Evolutionary conservation across 2,113 vertebrate species (phyloP).

Genomic region (Microtus ochrogaster): DNA sequence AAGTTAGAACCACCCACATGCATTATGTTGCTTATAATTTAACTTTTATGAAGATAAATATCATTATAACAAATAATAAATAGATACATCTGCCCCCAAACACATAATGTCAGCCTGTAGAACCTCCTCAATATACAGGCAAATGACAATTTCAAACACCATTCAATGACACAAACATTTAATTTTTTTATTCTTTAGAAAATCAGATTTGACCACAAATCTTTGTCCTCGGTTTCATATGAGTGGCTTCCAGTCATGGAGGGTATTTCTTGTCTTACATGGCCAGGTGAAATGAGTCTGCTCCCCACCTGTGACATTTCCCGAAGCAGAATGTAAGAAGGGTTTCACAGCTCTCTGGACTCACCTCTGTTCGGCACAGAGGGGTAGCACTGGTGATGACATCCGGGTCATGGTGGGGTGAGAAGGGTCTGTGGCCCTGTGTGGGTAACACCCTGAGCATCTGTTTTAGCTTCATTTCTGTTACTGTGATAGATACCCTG

Average conservation of each 20-base stretch:
- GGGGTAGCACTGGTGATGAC: accelerated
- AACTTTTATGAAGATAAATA: slow-evolving; percentile 31
- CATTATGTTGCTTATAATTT: background rate
- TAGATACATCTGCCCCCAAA: background rate
- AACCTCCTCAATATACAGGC: background rate
- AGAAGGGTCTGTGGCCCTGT: background rate
- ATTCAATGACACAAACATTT: background rate
- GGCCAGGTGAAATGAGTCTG: background rate
- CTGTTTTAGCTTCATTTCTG: background rate
- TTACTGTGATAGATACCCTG: background rate
- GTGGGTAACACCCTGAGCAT: accelerated
- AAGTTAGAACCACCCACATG: background rate
- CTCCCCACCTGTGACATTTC: background rate
- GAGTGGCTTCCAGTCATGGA: background rate
- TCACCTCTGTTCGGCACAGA: background rate
- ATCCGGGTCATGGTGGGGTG: accelerated
- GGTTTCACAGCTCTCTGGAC: background rate
- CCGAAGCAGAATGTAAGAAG: background rate
- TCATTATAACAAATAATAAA: slow-evolving; percentile 39
- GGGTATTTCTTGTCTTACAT: background rate
- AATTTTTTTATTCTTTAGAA: slow-evolving; percentile 18
- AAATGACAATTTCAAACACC: slow-evolving; percentile 3
- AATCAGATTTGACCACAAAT: background rate
- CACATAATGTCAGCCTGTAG: background rate
- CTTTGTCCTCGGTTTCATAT: background rate